phyloP scores from a whole-genome alignment of 2,888 invertebrate species.

The Actias luna region DNA sequence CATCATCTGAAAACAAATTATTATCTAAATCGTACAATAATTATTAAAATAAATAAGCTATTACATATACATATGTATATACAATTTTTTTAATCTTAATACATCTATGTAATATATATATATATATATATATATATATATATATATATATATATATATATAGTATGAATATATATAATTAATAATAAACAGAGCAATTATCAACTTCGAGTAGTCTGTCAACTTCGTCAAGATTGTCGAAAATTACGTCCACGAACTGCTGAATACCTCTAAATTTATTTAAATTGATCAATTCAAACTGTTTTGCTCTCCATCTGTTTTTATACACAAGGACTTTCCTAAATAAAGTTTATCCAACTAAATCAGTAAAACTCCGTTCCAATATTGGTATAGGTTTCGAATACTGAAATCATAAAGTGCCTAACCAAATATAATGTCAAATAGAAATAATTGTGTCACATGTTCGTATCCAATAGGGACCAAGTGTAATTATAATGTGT shows the following conservation, averaged over 20 bases:
- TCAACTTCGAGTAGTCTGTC: constrained; percentile 4
- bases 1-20: no score
- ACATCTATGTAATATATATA: not conserved
- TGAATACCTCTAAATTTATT: constrained; percentile 6
- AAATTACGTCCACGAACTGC: constrained; percentile 1
- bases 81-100: no score
- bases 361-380: constrained; percentile 1
- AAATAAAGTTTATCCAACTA: constrained; percentile 1
- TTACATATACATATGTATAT: not conserved
- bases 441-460: constrained; percentile 1
- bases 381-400: constrained; percentile 5
- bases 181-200: not conserved
- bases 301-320: constrained; percentile 8
- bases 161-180: not conserved
- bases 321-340: constrained; percentile 5
- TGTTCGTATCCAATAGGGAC: constrained; percentile 5
- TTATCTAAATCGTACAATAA: no score
- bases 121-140: not conserved
- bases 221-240: constrained; percentile 7
- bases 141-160: no score
- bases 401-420: not conserved
- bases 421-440: constrained; percentile 1
- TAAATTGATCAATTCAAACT: constrained; percentile 7
- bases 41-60: no score
- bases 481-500: constrained; percentile 8